These are phyloP conservation scores for Ceyx margarethae DNA, from an alignment of 2,113 vertebrate species.

Conservation along the genomic window DNA sequence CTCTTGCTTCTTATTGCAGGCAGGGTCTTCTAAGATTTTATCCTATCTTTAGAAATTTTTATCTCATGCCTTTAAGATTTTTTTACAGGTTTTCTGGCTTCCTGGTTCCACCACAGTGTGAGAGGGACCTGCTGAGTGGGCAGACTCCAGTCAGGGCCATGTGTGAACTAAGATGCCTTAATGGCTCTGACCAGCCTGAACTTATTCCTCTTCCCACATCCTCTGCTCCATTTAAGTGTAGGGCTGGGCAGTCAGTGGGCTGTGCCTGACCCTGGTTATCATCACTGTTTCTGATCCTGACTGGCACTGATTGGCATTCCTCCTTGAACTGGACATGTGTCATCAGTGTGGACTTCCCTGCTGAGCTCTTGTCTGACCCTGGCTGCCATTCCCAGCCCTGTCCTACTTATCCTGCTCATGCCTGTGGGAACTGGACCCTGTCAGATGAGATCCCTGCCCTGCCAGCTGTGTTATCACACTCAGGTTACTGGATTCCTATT, in stretches of 20 bases:
- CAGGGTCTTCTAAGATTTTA: not conserved
- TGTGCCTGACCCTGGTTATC: not conserved
- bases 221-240: accelerated
- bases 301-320: not conserved
- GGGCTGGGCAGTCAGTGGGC: not conserved
- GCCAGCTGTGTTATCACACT: not conserved
- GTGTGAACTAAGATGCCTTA: not conserved
- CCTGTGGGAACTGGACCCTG: not conserved
- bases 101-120: not conserved
- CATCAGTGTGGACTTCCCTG: not conserved
- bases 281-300: not conserved
- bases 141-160: not conserved
- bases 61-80: not conserved
- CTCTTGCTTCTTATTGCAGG: not conserved
- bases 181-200: not conserved
- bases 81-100: not conserved
- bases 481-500: not conserved
- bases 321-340: not conserved
- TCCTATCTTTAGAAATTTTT: not conserved
- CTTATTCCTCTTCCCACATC: not conserved
- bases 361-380: not conserved
- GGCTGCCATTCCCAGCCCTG: not conserved
- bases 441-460: not conserved
- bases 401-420: not conserved
- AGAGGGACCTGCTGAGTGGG: not conserved